These are phyloP conservation scores for Donacobius atricapilla DNA, from an alignment of 2,113 vertebrate genomes.

Conservation along the genomic window DNA sequence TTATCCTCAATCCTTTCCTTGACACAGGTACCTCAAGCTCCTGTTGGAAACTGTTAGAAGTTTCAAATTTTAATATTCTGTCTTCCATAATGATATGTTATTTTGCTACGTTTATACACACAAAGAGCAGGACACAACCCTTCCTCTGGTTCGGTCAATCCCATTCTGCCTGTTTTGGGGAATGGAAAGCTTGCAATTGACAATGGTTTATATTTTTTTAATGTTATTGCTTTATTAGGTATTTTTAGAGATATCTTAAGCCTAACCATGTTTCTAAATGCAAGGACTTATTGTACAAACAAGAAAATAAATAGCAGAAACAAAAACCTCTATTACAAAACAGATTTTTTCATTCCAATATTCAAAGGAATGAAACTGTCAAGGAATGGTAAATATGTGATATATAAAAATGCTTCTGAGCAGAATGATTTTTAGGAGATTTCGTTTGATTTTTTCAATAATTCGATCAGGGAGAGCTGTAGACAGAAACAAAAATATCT, in stretches of 20 bases:
- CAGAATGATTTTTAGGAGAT: constrained; percentile 3
- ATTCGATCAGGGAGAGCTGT: constrained; percentile 1
- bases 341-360: background rate
- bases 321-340: background rate
- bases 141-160: background rate
- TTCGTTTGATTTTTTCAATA: background rate
- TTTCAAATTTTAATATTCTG: background rate
- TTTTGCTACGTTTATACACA: background rate
- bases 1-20: background rate
- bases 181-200: background rate
- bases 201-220: background rate
- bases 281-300: background rate
- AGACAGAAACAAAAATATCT: background rate
- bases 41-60: background rate
- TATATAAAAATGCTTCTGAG: constrained; percentile 5
- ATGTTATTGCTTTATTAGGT: background rate
- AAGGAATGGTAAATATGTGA: background rate
- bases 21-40: background rate
- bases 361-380: background rate
- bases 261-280: background rate
- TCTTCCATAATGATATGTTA: background rate
- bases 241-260: background rate
- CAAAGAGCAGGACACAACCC: background rate
- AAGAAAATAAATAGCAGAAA: background rate
- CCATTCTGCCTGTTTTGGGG: background rate